Evolutionary conservation across 2,888 invertebrate genomes (phyloP).

Genomic region (Nemapogon koenigi): DNA sequence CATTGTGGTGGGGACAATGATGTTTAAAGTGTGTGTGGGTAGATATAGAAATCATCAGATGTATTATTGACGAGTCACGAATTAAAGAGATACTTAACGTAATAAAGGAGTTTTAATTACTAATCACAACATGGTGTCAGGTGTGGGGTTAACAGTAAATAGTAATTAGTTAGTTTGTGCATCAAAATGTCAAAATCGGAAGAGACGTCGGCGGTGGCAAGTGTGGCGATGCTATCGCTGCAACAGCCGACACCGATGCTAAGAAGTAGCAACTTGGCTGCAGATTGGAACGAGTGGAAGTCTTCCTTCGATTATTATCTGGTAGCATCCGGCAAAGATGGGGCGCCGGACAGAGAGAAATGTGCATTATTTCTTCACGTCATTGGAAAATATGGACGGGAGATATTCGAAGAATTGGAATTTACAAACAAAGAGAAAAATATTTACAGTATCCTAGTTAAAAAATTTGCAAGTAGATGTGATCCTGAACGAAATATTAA

Average conservation of each 20-base stretch:
- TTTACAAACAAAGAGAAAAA: not conserved
- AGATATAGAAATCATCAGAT: too few relatives aligned
- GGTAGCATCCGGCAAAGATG: constrained; percentile 2
- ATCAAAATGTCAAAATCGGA: not conserved
- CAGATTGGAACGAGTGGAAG: constrained; percentile 5
- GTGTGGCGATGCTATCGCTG: too few relatives aligned
- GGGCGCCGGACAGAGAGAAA: constrained; percentile 1
- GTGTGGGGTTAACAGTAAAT: too few relatives aligned
- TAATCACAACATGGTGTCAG: too few relatives aligned
- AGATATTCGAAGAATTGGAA: constrained; percentile 15
- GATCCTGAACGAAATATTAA: constrained; percentile 14
- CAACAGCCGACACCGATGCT: constrained; percentile 8
- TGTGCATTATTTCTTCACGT: constrained; percentile 16
- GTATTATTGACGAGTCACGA: too few relatives aligned
- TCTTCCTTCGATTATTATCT: constrained; percentile 7
- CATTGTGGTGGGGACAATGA: too few relatives aligned
- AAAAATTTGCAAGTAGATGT: constrained; percentile 10
- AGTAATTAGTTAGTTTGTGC: too few relatives aligned
- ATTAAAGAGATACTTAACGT: too few relatives aligned
- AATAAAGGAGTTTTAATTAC: too few relatives aligned
- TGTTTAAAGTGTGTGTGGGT: too few relatives aligned
- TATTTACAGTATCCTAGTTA: constrained; percentile 8
- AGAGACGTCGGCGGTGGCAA: not conserved
- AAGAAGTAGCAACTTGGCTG: constrained; percentile 1
- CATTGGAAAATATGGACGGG: constrained; percentile 16